These are phyloP conservation scores for Agelastica alni DNA, from an alignment of 2,888 invertebrate species.

Conservation along the genomic window DNA sequence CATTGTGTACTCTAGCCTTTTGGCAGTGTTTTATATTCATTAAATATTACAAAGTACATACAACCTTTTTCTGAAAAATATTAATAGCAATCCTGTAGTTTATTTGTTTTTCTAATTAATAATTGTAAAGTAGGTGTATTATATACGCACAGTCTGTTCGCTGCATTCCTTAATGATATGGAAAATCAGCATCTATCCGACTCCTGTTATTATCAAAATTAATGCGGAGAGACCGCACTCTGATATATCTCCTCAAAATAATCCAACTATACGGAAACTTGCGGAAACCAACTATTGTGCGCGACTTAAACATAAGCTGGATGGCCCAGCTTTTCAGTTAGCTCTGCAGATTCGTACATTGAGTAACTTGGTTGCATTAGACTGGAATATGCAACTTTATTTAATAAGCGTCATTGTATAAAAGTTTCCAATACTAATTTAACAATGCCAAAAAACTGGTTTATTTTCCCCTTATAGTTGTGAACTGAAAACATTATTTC, in stretches of 20 bases:
- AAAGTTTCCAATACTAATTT: no score
- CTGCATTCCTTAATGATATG: not conserved
- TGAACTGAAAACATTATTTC: no score
- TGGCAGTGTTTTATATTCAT: no score
- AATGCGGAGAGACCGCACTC: conserved; percentile 9
- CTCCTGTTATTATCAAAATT: conserved; percentile 12
- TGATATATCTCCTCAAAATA: conserved; percentile 14
- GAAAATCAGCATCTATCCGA: not conserved
- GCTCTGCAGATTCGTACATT: not conserved
- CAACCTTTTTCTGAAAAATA: no score
- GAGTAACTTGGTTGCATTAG: not conserved
- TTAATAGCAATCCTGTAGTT: no score
- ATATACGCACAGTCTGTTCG: not conserved
- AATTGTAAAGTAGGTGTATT: no score
- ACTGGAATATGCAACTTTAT: not conserved
- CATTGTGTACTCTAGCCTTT: no score
- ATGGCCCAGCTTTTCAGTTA: conserved; percentile 1
- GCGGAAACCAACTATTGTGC: not conserved
- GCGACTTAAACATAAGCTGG: conserved; percentile 8
- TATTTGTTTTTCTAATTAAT: no score
- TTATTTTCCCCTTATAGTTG: no score
- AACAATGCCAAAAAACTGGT: no score
- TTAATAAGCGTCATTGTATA: no score
- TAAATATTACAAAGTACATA: no score
- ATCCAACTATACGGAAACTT: conserved; percentile 10